Conservation (phyloP, 2,888 invertebrate genomes). For the Heliconius ethilla region DNA sequence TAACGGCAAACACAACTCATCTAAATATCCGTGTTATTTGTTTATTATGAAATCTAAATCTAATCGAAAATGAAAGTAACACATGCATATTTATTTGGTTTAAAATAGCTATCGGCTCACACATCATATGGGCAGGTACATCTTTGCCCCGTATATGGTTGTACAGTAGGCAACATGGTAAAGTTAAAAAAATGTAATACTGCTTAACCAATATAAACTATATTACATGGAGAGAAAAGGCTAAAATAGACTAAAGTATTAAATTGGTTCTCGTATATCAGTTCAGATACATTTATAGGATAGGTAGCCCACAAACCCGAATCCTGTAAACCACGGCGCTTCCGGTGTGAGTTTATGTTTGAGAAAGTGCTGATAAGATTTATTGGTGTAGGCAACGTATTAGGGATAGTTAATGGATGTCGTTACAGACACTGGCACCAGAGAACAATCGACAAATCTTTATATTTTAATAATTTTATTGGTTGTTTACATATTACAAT, state of each 20-base stretch:
- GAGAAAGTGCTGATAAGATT: constrained; percentile 50
- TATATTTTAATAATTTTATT: not conserved
- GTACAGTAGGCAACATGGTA: constrained; percentile 34
- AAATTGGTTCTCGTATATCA: constrained; percentile 37
- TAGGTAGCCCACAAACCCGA: constrained; percentile 66
- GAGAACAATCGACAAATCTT: not conserved
- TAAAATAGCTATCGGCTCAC: constrained; percentile 75
- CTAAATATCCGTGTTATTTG: constrained; percentile 67
- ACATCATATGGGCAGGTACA: constrained; percentile 70
- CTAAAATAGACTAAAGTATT: constrained; percentile 28
- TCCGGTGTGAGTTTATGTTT: constrained; percentile 54
- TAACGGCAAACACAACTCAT: constrained; percentile 63
- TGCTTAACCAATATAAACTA: not conserved
- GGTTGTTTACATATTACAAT: not conserved
- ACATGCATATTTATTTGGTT: constrained; percentile 69
- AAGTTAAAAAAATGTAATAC: constrained; percentile 36
- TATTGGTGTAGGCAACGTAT: constrained; percentile 40
- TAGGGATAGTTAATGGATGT: constrained; percentile 28
- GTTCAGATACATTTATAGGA: constrained; percentile 50
- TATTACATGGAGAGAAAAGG: constrained; percentile 9
- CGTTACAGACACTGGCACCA: not conserved
- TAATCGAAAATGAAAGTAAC: constrained; percentile 72
- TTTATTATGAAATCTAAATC: constrained; percentile 68
- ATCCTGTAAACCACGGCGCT: constrained; percentile 59
- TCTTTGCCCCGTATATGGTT: constrained; percentile 49